Evolutionary conservation across 2,888 invertebrate genomes (phyloP).

Genomic region (Phengaris alcon): DNA sequence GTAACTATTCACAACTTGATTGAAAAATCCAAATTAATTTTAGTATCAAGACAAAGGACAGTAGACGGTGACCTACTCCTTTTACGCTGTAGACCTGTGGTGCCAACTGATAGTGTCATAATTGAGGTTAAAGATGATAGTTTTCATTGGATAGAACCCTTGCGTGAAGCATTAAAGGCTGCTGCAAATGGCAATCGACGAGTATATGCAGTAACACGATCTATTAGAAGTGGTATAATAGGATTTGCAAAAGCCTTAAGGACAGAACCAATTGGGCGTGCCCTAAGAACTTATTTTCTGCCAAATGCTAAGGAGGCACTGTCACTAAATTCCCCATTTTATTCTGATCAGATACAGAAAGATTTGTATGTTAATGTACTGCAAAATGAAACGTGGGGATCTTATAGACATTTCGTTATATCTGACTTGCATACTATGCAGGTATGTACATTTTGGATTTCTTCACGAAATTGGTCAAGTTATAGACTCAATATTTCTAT

Average conservation of each 20-base stretch:
- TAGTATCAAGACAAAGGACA: constrained; percentile 45
- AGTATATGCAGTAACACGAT: constrained; percentile 84
- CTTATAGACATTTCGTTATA: neutral
- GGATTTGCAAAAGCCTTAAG: constrained; percentile 83
- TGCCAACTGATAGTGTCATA: constrained; percentile 66
- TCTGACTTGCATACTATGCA: neutral
- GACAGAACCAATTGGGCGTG: neutral
- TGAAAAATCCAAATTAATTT: constrained; percentile 29
- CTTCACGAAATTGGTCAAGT: too few relatives aligned
- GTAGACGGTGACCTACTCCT: constrained; percentile 78
- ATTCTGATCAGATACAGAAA: neutral
- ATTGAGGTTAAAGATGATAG: constrained; percentile 84
- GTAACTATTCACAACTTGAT: constrained; percentile 49
- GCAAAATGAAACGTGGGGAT: neutral
- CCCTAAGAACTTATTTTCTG: neutral
- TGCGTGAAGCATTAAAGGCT: constrained; percentile 86
- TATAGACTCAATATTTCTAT: too few relatives aligned
- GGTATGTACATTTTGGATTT: neutral
- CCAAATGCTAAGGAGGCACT: neutral
- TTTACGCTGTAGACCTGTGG: constrained; percentile 79
- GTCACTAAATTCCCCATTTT: neutral
- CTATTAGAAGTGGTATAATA: constrained; percentile 86
- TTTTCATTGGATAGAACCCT: constrained; percentile 88
- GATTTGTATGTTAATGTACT: neutral
- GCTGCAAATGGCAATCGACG: constrained; percentile 77